Percentiles rank a stretch among this genome's conserved stretches.
These are phyloP conservation scores for Hipposideros larvatus DNA, from an alignment of 2,797 vertebrate genomes.

Conservation along the genomic window DNA sequence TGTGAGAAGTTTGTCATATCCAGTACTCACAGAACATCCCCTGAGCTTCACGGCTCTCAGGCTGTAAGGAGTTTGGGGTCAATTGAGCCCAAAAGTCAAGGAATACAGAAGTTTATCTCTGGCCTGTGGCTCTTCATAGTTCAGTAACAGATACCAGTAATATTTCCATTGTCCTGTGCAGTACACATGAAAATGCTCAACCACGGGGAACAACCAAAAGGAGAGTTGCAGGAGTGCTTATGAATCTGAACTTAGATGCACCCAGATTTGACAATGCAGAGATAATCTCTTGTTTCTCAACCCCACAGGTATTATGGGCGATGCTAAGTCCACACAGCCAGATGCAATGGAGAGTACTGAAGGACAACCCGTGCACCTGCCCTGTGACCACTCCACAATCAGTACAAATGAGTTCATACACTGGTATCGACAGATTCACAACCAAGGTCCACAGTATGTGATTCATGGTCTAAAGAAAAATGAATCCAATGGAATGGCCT, in stretches of 20 bases:
- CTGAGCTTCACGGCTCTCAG: neutral
- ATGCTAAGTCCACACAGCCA: slow-evolving; percentile 70
- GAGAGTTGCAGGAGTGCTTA: neutral
- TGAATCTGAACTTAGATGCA: neutral
- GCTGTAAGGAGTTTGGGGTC: neutral
- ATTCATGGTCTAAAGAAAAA: neutral
- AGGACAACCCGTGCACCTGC: slow-evolving; percentile 23
- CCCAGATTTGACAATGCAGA: neutral
- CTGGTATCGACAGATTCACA: slow-evolving; percentile 71
- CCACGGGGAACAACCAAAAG: accelerated
- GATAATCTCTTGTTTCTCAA: neutral
- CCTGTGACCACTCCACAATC: slow-evolving; percentile 58
- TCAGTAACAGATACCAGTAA: neutral
- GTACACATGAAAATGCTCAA: neutral
- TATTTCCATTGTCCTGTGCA: neutral
- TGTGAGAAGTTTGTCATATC: neutral
- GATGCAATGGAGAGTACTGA: neutral
- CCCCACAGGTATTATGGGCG: slow-evolving; percentile 2
- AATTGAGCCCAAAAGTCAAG: neutral
- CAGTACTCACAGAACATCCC: neutral
- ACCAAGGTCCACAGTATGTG: slow-evolving; percentile 14
- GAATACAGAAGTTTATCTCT: neutral
- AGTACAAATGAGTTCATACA: neutral
- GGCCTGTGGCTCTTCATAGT: neutral
- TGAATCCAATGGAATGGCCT: neutral